Evolutionary conservation across 2,888 invertebrate species (phyloP).

Genomic region (Lymantria monacha): DNA sequence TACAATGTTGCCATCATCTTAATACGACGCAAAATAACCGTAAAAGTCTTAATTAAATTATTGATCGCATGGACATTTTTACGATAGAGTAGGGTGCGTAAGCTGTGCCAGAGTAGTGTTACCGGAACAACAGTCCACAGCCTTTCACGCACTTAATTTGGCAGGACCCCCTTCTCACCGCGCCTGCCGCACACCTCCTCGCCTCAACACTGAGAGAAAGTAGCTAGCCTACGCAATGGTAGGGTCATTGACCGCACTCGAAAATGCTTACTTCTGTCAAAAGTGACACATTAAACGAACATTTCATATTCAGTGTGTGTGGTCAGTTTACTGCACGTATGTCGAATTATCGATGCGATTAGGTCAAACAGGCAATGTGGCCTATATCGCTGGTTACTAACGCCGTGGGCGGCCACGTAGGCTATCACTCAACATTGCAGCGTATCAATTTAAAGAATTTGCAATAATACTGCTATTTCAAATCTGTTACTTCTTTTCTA

Average conservation of each 20-base stretch:
- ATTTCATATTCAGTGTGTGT: slow-evolving; percentile 78
- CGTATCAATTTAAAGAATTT: not conserved
- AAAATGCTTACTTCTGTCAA: slow-evolving; percentile 79
- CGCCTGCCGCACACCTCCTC: slow-evolving; percentile 54
- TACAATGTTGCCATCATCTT: slow-evolving; percentile 19
- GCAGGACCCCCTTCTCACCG: slow-evolving; percentile 74
- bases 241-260: slow-evolving; percentile 79
- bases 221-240: slow-evolving; percentile 81
- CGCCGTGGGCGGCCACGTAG: slow-evolving; percentile 41
- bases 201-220: slow-evolving; percentile 73
- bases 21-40: slow-evolving; percentile 21
- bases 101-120: slow-evolving; percentile 36
- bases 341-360: slow-evolving; percentile 62
- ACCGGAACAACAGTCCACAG: slow-evolving; percentile 63
- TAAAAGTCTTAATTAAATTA: slow-evolving; percentile 25
- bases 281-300: slow-evolving; percentile 77
- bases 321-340: slow-evolving; percentile 73
- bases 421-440: slow-evolving; percentile 22
- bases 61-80: slow-evolving; percentile 23
- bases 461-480: not conserved
- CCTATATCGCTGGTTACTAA: slow-evolving; percentile 43
- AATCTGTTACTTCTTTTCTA: too few species aligned
- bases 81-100: slow-evolving; percentile 34
- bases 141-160: slow-evolving; percentile 82
- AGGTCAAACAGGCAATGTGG: slow-evolving; percentile 45